A percentile compares a stretch with the other conserved stretches of the same genome.
Conservation (phyloP, 2,797 vertebrate species). For the Amphiprion clarkii region DNA sequence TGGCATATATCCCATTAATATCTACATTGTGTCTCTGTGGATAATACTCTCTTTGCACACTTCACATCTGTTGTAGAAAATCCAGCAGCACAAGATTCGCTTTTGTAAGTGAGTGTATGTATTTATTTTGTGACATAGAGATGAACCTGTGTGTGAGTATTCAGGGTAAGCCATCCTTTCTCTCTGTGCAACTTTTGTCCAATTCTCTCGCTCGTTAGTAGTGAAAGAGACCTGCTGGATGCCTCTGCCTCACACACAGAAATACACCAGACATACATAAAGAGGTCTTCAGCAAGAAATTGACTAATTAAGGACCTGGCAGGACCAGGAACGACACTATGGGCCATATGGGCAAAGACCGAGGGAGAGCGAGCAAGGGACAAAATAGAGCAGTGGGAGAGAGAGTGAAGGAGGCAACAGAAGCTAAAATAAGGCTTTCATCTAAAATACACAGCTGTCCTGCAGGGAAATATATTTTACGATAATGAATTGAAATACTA, state of each 20-base stretch:
- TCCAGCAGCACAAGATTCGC: neutral
- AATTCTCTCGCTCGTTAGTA: constrained; percentile 34
- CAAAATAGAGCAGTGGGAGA: neutral
- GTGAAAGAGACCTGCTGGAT: constrained; percentile 30
- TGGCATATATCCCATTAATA: no score
- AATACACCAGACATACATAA: constrained; percentile 9
- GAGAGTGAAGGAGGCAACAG: constrained; percentile 10
- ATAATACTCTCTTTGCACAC: no score
- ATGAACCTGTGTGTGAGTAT: neutral
- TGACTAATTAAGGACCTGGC: constrained; percentile 47
- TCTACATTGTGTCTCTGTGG: no score
- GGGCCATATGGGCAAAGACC: constrained; percentile 19
- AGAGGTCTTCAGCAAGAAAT: constrained; percentile 40
- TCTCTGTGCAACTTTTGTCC: constrained; percentile 36
- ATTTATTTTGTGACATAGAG: neutral
- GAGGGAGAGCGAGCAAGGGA: constrained; percentile 6
- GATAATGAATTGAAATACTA: constrained; percentile 54
- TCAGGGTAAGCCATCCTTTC: neutral
- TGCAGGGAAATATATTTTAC: constrained; percentile 47
- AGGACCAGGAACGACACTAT: constrained; percentile 37
- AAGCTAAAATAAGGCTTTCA: constrained; percentile 36
- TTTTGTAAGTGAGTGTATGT: neutral
- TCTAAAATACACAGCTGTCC: constrained; percentile 46
- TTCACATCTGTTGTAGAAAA: no score
- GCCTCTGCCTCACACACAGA: neutral